Percentiles rank a stretch among this genome's conserved stretches.
These are phyloP conservation scores for Caenorhabditis sulstoni DNA, from an alignment of 2,888 invertebrate genomes.

Conservation along the genomic window DNA sequence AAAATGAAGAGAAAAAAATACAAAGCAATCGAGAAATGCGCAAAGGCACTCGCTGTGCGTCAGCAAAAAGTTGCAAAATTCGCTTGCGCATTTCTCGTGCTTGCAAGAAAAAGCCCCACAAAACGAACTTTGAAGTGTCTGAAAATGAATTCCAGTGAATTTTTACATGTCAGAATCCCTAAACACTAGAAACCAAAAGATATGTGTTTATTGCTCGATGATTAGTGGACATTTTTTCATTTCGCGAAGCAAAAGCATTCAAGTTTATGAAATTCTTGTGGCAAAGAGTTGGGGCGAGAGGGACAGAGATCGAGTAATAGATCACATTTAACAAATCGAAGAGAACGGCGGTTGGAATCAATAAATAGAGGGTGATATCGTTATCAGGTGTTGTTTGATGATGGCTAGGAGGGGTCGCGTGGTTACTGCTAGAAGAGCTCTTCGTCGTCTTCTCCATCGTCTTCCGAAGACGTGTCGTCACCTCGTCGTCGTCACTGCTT, in stretches of 20 bases:
- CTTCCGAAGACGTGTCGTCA: slow-evolving; percentile 2
- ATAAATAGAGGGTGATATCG: slow-evolving; percentile 19
- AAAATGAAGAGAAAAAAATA: background rate
- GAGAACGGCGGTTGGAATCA: background rate
- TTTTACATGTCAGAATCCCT: background rate
- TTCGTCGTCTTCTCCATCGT: background rate
- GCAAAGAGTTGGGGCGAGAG: slow-evolving; percentile 1
- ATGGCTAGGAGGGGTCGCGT: no score
- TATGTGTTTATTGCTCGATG: slow-evolving; percentile 52
- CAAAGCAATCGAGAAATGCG: background rate
- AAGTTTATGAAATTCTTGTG: slow-evolving; percentile 34
- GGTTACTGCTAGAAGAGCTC: background rate
- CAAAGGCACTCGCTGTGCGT: background rate
- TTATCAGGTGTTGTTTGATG: background rate
- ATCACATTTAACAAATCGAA: slow-evolving; percentile 42
- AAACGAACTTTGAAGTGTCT: no score
- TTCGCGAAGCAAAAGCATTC: slow-evolving; percentile 32
- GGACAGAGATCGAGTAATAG: slow-evolving; percentile 32
- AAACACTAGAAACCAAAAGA: slow-evolving; percentile 16
- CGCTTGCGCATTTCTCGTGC: background rate
- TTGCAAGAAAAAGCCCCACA: background rate
- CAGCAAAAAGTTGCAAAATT: background rate
- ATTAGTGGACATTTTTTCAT: slow-evolving; percentile 7
- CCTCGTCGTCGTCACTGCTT: slow-evolving; percentile 37
- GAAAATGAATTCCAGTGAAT: no score